Evolutionary conservation across 30 jellyfish, hydroid and myxozoan species (phyloP), one percentile per base, ranked within the genome.

Genomic region (Chrysaora quinquecirrha): DNA sequence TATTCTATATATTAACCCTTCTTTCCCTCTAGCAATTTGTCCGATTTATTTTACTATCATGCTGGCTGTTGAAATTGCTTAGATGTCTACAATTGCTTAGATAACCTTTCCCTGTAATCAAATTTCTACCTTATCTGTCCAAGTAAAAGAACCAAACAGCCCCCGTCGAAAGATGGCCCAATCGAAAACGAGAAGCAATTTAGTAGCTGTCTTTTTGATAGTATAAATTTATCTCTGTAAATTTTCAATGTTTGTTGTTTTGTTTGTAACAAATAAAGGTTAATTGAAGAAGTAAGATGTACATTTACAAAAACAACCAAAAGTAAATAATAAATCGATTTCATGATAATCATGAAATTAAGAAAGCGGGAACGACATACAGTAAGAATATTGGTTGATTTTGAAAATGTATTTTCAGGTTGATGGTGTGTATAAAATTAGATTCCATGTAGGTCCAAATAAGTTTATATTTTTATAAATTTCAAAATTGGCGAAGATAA

Each of bases 381-480:
- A 24, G 65, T 14, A 9, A 34, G 81, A 18, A 32, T 27, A 19
- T 33, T 21, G 60, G 76, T 47, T 30, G 76, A 34, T 75, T 46
- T 48, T 38, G 47, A 49, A 23, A 74, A 67, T 82, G 92, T 82
- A 82, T 82, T 66, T 80, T 69, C 52, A 49, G 85, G 54, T 46
- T 34, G 30, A 67, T 30, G 85, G 80, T 82, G n/a, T n/a, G 92
- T 82, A 82, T 82, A 82, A 82, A 82, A 75, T 69, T 82, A 82
- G 92, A 50, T 43, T 71, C 78, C 52, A 50, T 29, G 71, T 80
- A 52, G 68, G 70, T 62, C 92, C 82, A 19, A 81, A 48, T 82
- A 70, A 82, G 92, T 82, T 82, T 82, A 82, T 82, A 71, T 82
- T 82, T 82, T 82, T 82, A 82, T 82, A 82, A 82, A 82, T 75